Evolutionary conservation across 2,888 invertebrate genomes (phyloP), one percentile per base, ranked within the genome.

Genomic region (Ormia ochracea): DNA sequence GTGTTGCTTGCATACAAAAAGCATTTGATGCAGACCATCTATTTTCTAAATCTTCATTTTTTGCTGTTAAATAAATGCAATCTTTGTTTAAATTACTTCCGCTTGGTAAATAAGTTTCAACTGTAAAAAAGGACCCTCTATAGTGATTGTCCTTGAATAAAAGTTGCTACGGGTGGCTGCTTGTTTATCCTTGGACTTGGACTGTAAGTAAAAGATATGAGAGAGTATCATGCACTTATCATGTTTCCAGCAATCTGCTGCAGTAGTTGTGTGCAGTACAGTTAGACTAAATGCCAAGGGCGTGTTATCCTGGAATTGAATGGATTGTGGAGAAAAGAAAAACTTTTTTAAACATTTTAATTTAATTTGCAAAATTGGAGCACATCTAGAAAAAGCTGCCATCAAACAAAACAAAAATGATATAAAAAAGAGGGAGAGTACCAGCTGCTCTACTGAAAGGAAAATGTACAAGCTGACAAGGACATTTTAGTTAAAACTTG

Each of bases 201-300:
- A 80, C 72, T 73, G 19, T 28, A 31, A 74, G 14, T 36, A 61
- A 59, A 33, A 33, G 61, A 61, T 45, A 68, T 7, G 19, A 23
- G 23, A 23, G 17, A 38, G 65, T 79, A 79, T 80, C 66, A 61
- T 66, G 52, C 72, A 72, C 72, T 76, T 80, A 76, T 72, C 76
- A 72, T 79, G 65, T 59, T 66, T 31, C 43, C 70, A 65, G 65
- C 45, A 75, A 79, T 75, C 66, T 75, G 69, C 54, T 75, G 63
- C 19, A 45, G 70, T 23, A 56, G 50, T 59, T 72, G 43, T 31
- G 68, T 63, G 50, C 58, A 56, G 68, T 63, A 43, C 58, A 56
- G 52, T 54, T 56, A 61, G 59, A 72, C 50, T 72, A 81, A 81
- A 81, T 81, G 81, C 81, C 81, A 81, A 81, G 81, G 81, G 79